phyloP scores from a whole-genome alignment of 1,140 invertebrate species.

The Helicoverpa armigera region DNA sequence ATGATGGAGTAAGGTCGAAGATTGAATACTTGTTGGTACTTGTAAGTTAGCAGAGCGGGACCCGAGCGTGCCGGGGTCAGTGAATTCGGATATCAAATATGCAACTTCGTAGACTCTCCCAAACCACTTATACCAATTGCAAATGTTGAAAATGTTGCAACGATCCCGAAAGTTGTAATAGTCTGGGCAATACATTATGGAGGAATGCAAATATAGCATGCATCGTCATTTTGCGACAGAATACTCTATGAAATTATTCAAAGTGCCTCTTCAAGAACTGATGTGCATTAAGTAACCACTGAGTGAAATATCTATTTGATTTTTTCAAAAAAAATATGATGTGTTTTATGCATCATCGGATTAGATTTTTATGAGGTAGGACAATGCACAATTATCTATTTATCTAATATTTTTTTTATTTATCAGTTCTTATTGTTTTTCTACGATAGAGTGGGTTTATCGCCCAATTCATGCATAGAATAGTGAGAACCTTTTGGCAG shows the following conservation, averaged over 20 bases:
- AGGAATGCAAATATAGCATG: conserved; percentile 21
- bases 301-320: too few relatives aligned
- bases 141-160: conserved; percentile 51
- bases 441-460: not conserved
- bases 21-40: not conserved
- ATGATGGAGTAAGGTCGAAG: conserved; percentile 13
- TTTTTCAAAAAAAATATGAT: too few relatives aligned
- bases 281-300: too few relatives aligned
- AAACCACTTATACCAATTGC: conserved; percentile 62
- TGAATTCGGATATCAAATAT: conserved; percentile 59
- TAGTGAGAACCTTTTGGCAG: not conserved
- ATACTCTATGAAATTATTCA: conserved; percentile 14
- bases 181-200: not conserved
- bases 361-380: too few relatives aligned
- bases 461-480: too few relatives aligned
- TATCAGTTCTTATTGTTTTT: not conserved
- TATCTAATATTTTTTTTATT: too few relatives aligned
- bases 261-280: not conserved
- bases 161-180: conserved; percentile 45
- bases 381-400: not conserved
- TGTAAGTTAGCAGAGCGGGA: conserved; percentile 19
- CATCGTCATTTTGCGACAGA: conserved; percentile 11
- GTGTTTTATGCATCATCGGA: too few relatives aligned
- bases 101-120: conserved; percentile 53
- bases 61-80: conserved; percentile 43